Base-by-base conservation (phyloP, 2,113 vertebrate species). In the Acrocephalus kingi region DNA sequence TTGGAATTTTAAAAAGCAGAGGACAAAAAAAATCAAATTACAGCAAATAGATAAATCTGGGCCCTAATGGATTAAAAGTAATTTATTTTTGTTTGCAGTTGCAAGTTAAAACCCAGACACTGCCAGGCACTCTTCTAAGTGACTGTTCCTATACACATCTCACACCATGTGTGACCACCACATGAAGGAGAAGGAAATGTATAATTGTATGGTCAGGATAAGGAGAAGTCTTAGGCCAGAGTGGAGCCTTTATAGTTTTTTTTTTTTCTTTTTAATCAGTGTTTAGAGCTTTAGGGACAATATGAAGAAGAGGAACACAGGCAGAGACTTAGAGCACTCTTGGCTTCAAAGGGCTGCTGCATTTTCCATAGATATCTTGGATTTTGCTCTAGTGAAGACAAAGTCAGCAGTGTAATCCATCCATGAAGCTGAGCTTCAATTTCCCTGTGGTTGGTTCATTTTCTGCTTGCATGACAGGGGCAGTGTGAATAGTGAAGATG, bases 301-400 rank as follows among this genome's bases (percentile, higher is more conserved):
- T 23, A 6, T 20, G 6, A 3, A 14, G 17, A 37, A 13, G 43
- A 52, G 39, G 49, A 80, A 35, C 7, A 17, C 11, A 35, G 46
- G 13, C 41, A n/a, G n/a, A 35, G 22, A 21, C 17, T 51, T 78
- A 14, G 6, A 49, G 19, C 59, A 37, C 11, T 63, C 74, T 33
- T 73, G 68, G 11, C 33, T 73, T 80, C 43, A 23, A 18, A 45
- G 17, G n/a, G 13, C 19, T 2, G 15, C 19, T 5, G 1, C 22
- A 2, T 46, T 51, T 68, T 43, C 14, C 9, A 5, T 46, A 16
- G 1, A 0, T 55, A 19, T 3, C 3, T n/a, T 71, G 16, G 28
- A 24, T 89, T 93, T 66, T 69, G 27, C 46, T 74, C n/a, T 49
- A 30, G 27, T 59, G 41, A 61, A 84, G 46, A 15, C 12, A 8